phyloP scores from a whole-genome alignment of 2,797 vertebrate species.

The Xerus rutilus region DNA sequence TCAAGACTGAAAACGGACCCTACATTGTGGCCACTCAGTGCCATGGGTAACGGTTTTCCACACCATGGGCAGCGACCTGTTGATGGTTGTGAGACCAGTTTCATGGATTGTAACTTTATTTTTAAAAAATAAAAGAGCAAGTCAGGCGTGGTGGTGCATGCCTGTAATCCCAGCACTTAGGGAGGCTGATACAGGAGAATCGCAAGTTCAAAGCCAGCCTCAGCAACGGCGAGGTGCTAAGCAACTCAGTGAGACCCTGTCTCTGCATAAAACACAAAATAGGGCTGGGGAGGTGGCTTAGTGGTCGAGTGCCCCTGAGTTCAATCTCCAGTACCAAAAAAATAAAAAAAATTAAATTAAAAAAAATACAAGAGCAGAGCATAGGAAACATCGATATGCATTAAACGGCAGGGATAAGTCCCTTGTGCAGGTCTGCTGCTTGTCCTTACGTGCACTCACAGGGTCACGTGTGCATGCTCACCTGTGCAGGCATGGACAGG shows the following conservation, averaged over 20 bases:
- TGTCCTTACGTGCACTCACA: accelerated
- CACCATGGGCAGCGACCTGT: neutral
- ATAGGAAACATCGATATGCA: neutral
- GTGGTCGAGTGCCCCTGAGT: too few relatives aligned
- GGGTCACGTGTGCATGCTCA: too few relatives aligned
- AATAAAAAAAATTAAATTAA: too few relatives aligned
- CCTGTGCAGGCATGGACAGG: accelerated
- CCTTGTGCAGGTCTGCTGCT: neutral
- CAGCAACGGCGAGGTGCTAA: too few relatives aligned
- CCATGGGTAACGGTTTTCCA: neutral
- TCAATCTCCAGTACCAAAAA: too few relatives aligned
- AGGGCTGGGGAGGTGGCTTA: too few relatives aligned
- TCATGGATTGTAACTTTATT: neutral
- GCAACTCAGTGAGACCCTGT: too few relatives aligned
- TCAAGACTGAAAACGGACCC: neutral
- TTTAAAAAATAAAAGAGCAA: neutral
- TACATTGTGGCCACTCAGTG: neutral
- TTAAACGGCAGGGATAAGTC: neutral
- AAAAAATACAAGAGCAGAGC: neutral
- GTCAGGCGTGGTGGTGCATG: too few relatives aligned
- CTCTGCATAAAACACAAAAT: too few relatives aligned
- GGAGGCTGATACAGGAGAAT: too few relatives aligned
- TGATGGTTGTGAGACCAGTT: neutral
- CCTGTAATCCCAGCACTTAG: too few relatives aligned
- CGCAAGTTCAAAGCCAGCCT: too few relatives aligned